Percentiles rank a stretch among this genome's conserved stretches.
phyloP scores from a whole-genome alignment of 92 coral and sea anemone genomes.

The Porites cylindrica region DNA sequence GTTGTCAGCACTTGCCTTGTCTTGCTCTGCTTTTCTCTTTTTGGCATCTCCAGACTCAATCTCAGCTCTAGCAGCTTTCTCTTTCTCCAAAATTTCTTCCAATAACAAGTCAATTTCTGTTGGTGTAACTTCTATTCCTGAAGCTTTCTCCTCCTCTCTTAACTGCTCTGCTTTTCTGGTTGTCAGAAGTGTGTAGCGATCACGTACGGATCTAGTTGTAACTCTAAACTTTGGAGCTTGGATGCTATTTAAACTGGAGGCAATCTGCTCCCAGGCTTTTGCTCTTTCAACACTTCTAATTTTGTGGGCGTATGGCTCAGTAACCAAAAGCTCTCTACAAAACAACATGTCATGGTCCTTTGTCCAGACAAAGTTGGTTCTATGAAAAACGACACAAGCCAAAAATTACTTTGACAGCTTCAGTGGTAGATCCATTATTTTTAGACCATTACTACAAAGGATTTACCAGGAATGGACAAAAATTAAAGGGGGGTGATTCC shows the following conservation, averaged over 20 bases:
- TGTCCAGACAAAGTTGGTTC: conserved; percentile 35
- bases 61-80: conserved; percentile 30
- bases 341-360: background rate
- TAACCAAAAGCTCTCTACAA: background rate
- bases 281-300: conserved; percentile 32
- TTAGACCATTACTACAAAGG: background rate
- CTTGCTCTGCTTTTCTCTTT: conserved; percentile 27
- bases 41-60: conserved; percentile 26
- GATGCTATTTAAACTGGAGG: conserved; percentile 26
- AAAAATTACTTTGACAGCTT: conserved; percentile 29
- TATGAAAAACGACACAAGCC: conserved; percentile 23
- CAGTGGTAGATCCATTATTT: conserved; percentile 24
- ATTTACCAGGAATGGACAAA: too few relatives aligned
- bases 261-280: conserved; percentile 35
- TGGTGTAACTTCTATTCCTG: conserved; percentile 52
- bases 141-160: conserved; percentile 17
- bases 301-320: background rate
- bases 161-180: conserved; percentile 31
- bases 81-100: conserved; percentile 58
- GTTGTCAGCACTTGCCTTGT: conserved; percentile 37
- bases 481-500: background rate
- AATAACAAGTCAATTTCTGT: conserved; percentile 47
- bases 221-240: conserved; percentile 40
- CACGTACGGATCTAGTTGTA: conserved; percentile 51
- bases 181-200: conserved; percentile 36